A percentile compares a stretch with the other conserved stretches of the same genome.
Evolutionary conservation across 2,888 invertebrate species (phyloP).

Genomic region (Epinotia nisella): DNA sequence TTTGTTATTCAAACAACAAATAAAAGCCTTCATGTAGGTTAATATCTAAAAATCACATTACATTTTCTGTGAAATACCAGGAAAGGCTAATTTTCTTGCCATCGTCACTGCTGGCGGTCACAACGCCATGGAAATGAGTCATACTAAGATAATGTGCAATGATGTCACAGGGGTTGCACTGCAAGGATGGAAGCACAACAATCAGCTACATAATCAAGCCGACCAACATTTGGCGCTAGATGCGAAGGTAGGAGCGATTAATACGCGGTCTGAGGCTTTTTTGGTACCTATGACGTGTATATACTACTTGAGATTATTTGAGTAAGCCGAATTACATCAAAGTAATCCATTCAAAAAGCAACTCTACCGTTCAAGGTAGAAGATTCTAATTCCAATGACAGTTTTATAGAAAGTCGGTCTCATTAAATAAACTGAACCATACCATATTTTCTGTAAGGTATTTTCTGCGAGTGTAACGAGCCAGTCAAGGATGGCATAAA

Average conservation of each 20-base stretch:
- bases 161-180: constrained; percentile 9
- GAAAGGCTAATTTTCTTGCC: constrained; percentile 39
- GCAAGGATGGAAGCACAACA: background rate
- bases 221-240: background rate
- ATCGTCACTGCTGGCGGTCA: constrained; percentile 32
- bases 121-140: constrained; percentile 32
- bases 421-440: no score
- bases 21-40: background rate
- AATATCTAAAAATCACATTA: background rate
- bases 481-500: no score
- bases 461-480: no score
- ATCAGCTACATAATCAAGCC: background rate
- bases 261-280: background rate
- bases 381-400: no score
- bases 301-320: no score
- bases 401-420: no score
- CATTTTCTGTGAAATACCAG: constrained; percentile 8
- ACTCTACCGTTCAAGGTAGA: no score
- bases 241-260: background rate
- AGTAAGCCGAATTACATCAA: no score
- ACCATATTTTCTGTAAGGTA: no score
- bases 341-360: no score
- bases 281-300: background rate
- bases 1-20: background rate
- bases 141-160: constrained; percentile 36